A percentile compares a stretch with the other conserved stretches of the same genome.
Evolutionary conservation across 2,888 invertebrate genomes (phyloP).

Genomic region (Ophioninae sp.): DNA sequence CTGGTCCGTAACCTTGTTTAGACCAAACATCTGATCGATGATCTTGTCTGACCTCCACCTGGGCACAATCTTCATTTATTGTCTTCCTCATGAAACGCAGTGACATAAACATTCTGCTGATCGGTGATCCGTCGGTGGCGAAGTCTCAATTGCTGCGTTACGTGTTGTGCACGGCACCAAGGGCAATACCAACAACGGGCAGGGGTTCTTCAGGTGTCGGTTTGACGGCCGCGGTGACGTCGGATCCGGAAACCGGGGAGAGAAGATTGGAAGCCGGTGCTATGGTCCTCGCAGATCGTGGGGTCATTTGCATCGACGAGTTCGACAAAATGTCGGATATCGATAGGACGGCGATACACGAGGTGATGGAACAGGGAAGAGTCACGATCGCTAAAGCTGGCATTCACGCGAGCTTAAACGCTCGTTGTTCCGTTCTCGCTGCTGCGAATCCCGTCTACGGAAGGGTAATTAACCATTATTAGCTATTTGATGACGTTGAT

Average conservation of each 20-base stretch:
- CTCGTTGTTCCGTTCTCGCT: conserved; percentile 97
- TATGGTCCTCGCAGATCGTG: conserved; percentile 99
- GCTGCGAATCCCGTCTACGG: conserved; percentile 99
- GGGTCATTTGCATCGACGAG: conserved; percentile 98
- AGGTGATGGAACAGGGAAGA: conserved; percentile 99
- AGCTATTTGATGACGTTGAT: not conserved
- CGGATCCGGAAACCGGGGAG: conserved; percentile 96
- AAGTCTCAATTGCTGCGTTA: conserved; percentile 98
- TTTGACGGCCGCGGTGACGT: conserved; percentile 98
- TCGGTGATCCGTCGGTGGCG: conserved; percentile 99
- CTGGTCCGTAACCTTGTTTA: too few species aligned
- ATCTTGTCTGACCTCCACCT: not conserved
- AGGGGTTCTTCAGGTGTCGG: conserved; percentile 99
- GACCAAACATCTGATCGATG: too few species aligned
- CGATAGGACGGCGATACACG: conserved; percentile 99
- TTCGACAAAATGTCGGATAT: conserved; percentile 99
- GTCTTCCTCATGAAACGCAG: conserved; percentile 71
- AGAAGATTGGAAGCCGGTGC: conserved; percentile 97
- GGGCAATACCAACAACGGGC: conserved; percentile 98
- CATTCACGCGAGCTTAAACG: conserved; percentile 98
- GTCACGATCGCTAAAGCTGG: conserved; percentile 99
- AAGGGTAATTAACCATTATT: conserved; percentile 83
- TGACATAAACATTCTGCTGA: conserved; percentile 94
- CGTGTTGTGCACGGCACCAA: conserved; percentile 95
- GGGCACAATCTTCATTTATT: not conserved